phyloP scores from a whole-genome alignment of 2,113 vertebrate genomes.

The Cheilinus undulatus region DNA sequence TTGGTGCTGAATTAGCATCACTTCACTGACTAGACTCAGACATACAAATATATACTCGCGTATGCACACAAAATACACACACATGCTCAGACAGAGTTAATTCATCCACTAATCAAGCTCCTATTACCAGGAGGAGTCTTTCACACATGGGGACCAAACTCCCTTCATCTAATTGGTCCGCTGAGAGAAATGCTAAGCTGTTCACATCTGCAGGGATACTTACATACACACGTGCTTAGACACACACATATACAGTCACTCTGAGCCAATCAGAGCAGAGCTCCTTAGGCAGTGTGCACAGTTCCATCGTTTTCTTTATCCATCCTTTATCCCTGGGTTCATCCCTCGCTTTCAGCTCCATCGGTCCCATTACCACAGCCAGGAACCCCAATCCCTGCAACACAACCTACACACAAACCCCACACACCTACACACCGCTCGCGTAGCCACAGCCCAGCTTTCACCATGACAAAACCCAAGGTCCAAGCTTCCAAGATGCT shows the following conservation, averaged over 20 bases:
- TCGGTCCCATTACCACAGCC: constrained; percentile 80
- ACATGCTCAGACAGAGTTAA: constrained; percentile 57
- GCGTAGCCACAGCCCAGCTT: constrained; percentile 27
- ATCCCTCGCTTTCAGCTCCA: constrained; percentile 80
- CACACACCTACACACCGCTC: constrained; percentile 10
- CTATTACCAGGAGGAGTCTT: constrained; percentile 71
- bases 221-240: constrained; percentile 12
- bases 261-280: constrained; percentile 73
- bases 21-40: constrained; percentile 34
- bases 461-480: constrained; percentile 48
- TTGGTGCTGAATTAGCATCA: constrained; percentile 51
- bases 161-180: constrained; percentile 80
- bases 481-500: constrained; percentile 49
- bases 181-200: constrained; percentile 78
- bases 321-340: constrained; percentile 74
- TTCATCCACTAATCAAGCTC: constrained; percentile 68
- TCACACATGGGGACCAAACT: constrained; percentile 77
- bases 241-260: constrained; percentile 34
- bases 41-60: constrained; percentile 7
- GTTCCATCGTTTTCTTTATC: constrained; percentile 73
- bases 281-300: constrained; percentile 73
- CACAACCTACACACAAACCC: constrained; percentile 46
- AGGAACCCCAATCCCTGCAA: constrained; percentile 67
- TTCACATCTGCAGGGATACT: constrained; percentile 69
- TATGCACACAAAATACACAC: constrained; percentile 6